A percentile compares a stretch with the other conserved stretches of the same genome.
Evolutionary conservation across 2,113 vertebrate species (phyloP).

Genomic region (Loxodonta africana): DNA sequence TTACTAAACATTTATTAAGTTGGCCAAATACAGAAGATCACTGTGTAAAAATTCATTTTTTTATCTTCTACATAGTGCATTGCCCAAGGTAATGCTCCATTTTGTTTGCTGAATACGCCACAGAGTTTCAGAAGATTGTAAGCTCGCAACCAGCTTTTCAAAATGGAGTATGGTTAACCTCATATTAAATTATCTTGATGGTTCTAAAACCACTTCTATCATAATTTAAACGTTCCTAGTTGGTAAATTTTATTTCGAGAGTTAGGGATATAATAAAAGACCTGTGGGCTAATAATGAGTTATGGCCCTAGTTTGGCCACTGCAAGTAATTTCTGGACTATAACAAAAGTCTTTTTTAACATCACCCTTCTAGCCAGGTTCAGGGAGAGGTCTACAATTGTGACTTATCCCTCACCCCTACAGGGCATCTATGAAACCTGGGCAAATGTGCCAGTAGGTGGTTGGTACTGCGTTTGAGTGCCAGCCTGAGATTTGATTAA

Average conservation of each 20-base stretch:
- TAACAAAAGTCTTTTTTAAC: conserved; percentile 23
- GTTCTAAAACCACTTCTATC: conserved; percentile 28
- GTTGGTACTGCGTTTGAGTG: background rate
- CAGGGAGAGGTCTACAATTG: background rate
- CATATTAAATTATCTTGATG: conserved; percentile 67
- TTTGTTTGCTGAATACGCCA: background rate
- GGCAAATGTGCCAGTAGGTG: background rate
- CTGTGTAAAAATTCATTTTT: background rate
- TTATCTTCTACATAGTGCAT: background rate
- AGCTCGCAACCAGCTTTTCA: conserved; percentile 22
- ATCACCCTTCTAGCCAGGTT: background rate
- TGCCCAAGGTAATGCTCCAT: background rate
- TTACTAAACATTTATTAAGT: background rate
- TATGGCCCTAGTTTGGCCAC: background rate
- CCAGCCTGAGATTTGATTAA: background rate
- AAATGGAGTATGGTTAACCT: conserved; percentile 56
- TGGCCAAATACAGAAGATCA: background rate
- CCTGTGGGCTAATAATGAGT: conserved; percentile 41
- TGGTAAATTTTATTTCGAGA: conserved; percentile 26
- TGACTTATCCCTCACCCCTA: background rate
- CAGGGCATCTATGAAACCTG: background rate
- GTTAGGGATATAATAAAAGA: background rate
- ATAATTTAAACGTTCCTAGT: conserved; percentile 17
- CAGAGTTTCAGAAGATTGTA: background rate
- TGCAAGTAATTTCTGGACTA: background rate